These are phyloP conservation scores for Monodelphis domestica DNA, from an alignment of 2,797 vertebrate genomes.

Conservation along the genomic window DNA sequence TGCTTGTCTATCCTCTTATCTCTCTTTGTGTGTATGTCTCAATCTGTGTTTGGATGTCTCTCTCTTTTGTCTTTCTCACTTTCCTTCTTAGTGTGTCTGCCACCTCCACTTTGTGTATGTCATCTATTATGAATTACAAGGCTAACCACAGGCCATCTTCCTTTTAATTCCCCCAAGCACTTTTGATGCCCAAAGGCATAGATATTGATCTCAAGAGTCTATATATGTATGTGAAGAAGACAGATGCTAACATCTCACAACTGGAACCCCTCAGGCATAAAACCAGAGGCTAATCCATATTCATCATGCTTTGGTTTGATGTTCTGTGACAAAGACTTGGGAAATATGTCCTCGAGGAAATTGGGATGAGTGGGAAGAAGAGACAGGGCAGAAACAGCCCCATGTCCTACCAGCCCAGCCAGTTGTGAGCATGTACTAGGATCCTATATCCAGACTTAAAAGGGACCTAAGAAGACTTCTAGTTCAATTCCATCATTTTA, in stretches of 20 bases:
- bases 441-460: background rate
- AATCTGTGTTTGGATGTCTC: background rate
- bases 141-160: background rate
- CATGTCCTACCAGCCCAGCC: background rate
- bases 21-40: background rate
- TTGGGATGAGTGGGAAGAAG: background rate
- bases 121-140: background rate
- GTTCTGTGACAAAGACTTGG: background rate
- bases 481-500: background rate
- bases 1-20: background rate
- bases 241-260: background rate
- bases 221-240: background rate
- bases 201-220: background rate
- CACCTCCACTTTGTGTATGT: background rate
- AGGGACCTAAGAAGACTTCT: background rate
- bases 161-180: background rate
- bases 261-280: background rate
- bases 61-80: background rate
- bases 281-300: background rate
- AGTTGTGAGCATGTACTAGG: background rate
- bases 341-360: background rate
- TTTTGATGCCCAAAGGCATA: background rate
- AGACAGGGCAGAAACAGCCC: background rate
- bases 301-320: background rate
- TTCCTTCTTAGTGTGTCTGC: background rate